Base-by-base conservation (phyloP, 2,113 vertebrate species). In the Xerus inauris region DNA sequence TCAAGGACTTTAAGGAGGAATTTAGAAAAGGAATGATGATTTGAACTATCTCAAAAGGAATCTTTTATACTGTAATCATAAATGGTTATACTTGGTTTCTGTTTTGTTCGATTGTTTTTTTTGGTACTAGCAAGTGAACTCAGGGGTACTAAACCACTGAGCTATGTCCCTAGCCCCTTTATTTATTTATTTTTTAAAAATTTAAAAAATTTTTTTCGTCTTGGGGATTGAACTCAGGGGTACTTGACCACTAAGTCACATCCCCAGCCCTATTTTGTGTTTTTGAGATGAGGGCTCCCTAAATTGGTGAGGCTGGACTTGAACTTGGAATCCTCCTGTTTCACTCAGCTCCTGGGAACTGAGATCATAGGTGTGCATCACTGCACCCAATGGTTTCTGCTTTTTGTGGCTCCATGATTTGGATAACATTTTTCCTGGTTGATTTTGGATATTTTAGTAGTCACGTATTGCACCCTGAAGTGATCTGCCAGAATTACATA, bases 401-500 rank as follows among this genome's bases (percentile, higher is more conserved):
- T 42, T 92, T 95, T 73, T 65, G 30, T 96, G 51, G 79, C 47
- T 65, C 19, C 14, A 59, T 75, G 26, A 62, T 84, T 88, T 93
- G 75, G 69, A 54, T 86, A 28, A 67, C 7, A 40, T 88, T 81
- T 81, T 75, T 65, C 6, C 24, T 51, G 42, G 12, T 38, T 96
- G 91, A 45, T 85, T 91, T 71, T 96, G 86, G 76, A 7, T 81
- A 84, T 49, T 81, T 94, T 83, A 94, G 38, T 87, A 83, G 65
- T 87, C 57, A 51, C 30, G 49, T 13, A 62, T 62, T 77, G 13
- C 16, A 49, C 38, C 47, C 26, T 89, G 54, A 87, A 71, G 32
- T 69, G 40, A 69, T 30, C 45, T 77, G 19, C 22, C 59, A 20
- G 30, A 89, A 80, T 49, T 28, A 47, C 13, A 3, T 91, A 93